Evolutionary conservation across 2,888 invertebrate species (phyloP).

Genomic region (Pomacea canaliculata): DNA sequence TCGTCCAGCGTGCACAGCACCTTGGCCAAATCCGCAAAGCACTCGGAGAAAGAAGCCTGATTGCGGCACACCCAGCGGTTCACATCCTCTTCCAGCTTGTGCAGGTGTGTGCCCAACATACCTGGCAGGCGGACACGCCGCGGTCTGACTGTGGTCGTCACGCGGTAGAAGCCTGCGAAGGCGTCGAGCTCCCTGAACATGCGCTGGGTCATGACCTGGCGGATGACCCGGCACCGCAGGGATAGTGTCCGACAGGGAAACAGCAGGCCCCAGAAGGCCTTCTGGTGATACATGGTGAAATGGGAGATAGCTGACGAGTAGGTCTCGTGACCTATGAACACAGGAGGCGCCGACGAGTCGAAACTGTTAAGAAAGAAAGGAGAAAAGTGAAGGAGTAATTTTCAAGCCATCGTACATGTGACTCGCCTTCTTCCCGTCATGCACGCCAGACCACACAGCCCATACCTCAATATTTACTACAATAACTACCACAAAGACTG

Average conservation of each 20-base stretch:
- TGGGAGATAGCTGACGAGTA: slow-evolving; percentile 5
- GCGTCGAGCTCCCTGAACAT: slow-evolving; percentile 23
- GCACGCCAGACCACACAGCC: too few species aligned
- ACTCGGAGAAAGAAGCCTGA: background rate
- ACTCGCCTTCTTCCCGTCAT: too few species aligned
- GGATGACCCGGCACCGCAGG: slow-evolving; percentile 12
- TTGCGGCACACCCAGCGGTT: slow-evolving; percentile 7
- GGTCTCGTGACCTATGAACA: slow-evolving; percentile 17
- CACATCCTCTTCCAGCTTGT: background rate
- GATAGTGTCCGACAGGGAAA: background rate
- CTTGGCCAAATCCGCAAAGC: background rate
- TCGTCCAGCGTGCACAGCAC: background rate
- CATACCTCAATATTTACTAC: too few species aligned
- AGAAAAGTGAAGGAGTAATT: too few species aligned
- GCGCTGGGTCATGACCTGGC: slow-evolving; percentile 10
- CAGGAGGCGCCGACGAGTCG: slow-evolving; percentile 13
- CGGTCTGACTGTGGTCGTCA: background rate
- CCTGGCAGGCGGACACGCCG: background rate
- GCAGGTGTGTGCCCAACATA: background rate
- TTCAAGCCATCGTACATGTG: too few species aligned
- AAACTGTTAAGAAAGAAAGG: background rate
- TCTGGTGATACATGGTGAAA: slow-evolving; percentile 12
- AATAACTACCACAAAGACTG: too few species aligned
- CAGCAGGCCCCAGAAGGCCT: slow-evolving; percentile 13
- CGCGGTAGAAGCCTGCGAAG: slow-evolving; percentile 20